Evolutionary conservation across 2,113 vertebrate species (phyloP).

Genomic region (Electrona antarctica): DNA sequence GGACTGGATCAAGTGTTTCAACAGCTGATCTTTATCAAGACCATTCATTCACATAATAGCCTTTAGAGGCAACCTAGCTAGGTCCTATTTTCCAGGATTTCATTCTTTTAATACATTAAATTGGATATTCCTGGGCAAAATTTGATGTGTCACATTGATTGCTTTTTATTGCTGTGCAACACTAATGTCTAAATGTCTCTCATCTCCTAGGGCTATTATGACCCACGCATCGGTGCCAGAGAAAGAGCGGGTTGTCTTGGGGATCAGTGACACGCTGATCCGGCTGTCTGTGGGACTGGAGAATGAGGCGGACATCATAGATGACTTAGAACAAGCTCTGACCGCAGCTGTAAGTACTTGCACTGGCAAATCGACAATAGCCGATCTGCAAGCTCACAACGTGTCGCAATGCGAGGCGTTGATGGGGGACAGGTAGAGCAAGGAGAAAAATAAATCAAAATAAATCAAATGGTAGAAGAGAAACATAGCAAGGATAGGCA

Average conservation of each 20-base stretch:
- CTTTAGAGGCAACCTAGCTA: too few species aligned
- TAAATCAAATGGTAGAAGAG: too few species aligned
- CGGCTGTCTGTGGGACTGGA: conserved; percentile 92
- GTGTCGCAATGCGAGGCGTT: background rate
- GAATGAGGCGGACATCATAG: conserved; percentile 85
- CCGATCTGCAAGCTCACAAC: background rate
- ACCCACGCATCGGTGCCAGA: conserved; percentile 89
- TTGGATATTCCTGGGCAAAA: background rate
- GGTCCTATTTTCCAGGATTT: too few species aligned
- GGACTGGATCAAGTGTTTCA: background rate
- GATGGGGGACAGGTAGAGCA: too few species aligned
- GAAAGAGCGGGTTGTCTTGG: conserved; percentile 80
- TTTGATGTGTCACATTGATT: background rate
- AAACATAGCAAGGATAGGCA: too few species aligned
- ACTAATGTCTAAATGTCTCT: background rate
- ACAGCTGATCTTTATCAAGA: background rate
- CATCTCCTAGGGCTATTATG: conserved; percentile 85
- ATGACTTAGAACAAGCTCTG: conserved; percentile 87
- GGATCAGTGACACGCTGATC: conserved; percentile 89
- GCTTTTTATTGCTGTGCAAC: background rate
- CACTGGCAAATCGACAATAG: background rate
- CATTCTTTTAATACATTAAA: background rate
- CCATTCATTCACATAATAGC: background rate
- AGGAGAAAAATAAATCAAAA: too few species aligned
- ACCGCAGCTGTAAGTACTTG: conserved; percentile 82